Evolutionary conservation across 2,797 vertebrate species (phyloP).

Genomic region (Rousettus madagascariensis): DNA sequence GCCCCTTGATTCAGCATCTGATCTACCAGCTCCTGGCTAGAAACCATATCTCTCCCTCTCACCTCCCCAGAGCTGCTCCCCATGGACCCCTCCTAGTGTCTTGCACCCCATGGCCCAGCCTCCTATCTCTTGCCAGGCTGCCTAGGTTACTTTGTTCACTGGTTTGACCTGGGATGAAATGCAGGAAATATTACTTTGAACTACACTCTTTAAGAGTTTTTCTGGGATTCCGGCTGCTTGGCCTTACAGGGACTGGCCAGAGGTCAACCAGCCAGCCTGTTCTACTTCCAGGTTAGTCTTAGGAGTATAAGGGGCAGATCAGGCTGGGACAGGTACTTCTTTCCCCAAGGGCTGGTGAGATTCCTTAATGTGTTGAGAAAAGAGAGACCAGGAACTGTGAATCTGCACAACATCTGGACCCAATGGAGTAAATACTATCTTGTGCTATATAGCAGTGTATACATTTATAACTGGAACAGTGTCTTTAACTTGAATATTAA

Average conservation of each 20-base stretch:
- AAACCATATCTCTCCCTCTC: not conserved
- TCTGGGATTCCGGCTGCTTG: not conserved
- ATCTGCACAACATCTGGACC: not conserved
- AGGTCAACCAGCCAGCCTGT: not conserved
- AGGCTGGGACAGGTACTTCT: not conserved
- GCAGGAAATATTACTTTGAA: slow-evolving; percentile 34
- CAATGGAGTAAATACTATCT: rapidly evolving
- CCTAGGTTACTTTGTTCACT: not conserved
- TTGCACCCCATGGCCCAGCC: not conserved
- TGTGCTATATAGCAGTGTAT: not conserved
- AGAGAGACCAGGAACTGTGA: not conserved
- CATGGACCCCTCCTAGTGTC: not conserved
- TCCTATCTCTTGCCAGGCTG: not conserved
- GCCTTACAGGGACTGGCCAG: not conserved
- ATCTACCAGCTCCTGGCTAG: not conserved
- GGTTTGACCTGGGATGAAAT: not conserved
- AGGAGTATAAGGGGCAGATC: not conserved
- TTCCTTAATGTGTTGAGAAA: not conserved
- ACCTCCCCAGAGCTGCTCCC: not conserved
- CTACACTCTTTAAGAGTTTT: not conserved
- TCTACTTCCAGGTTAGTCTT: slow-evolving; percentile 22
- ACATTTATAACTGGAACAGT: not conserved
- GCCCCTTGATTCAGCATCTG: not conserved
- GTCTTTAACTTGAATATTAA: not conserved
- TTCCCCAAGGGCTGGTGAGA: not conserved